A percentile compares a stretch with the other conserved stretches of the same genome.
These are phyloP conservation scores for Ailuropoda melanoleuca DNA, from an alignment of 2,113 vertebrate species.

Conservation along the genomic window DNA sequence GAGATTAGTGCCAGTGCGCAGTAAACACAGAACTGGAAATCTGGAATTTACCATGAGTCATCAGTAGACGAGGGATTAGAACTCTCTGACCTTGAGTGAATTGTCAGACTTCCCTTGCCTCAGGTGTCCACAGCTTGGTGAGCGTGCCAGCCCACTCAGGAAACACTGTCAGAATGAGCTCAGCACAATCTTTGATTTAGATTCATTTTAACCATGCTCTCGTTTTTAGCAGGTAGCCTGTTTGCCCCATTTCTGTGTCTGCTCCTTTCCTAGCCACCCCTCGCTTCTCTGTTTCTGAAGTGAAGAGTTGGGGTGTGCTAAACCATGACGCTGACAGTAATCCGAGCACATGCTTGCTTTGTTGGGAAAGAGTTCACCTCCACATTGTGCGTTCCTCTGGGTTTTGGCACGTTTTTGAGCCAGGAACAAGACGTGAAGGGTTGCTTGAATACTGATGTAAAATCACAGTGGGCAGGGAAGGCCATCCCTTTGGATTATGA, in stretches of 20 bases:
- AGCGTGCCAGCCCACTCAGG: not conserved
- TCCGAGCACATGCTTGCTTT: not conserved
- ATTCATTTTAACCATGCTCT: not conserved
- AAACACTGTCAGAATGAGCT: not conserved
- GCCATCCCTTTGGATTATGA: conserved; percentile 46
- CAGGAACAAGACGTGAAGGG: not conserved
- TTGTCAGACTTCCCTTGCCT: not conserved
- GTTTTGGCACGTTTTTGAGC: not conserved
- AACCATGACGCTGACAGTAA: not conserved
- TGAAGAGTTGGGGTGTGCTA: not conserved
- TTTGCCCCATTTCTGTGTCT: not conserved
- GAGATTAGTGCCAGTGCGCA: not conserved
- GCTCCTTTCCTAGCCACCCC: not conserved
- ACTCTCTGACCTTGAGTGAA: not conserved
- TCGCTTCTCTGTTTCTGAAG: conserved; percentile 17
- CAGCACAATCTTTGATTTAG: not conserved
- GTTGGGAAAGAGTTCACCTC: not conserved
- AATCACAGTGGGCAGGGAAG: conserved; percentile 12
- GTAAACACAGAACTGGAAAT: not conserved
- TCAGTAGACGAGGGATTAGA: not conserved
- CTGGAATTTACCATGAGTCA: not conserved
- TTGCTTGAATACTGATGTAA: conserved; percentile 29
- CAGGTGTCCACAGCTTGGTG: not conserved
- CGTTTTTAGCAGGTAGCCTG: not conserved
- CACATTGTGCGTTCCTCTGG: not conserved